phyloP scores from a whole-genome alignment of 2,113 vertebrate species.

The Thryonomys swinderianus region DNA sequence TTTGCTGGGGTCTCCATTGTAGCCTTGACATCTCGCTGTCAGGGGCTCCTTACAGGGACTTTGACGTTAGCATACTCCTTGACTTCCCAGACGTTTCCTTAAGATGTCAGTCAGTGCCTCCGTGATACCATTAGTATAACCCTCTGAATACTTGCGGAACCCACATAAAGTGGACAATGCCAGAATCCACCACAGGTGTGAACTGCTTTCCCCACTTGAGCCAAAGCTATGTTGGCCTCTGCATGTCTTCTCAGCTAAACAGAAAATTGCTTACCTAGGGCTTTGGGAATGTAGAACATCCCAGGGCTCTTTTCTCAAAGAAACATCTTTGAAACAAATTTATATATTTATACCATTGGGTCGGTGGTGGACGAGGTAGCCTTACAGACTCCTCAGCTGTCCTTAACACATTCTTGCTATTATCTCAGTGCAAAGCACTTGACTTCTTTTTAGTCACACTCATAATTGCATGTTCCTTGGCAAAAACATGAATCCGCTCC shows the following conservation, averaged over 20 bases:
- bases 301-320: not conserved
- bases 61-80: not conserved
- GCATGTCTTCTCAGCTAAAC: not conserved
- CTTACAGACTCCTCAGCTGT: not conserved
- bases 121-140: not conserved
- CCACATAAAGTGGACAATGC: too few relatives aligned
- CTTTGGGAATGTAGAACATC: not conserved
- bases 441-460: not conserved
- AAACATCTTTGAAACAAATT: not conserved
- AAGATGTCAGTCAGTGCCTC: not conserved
- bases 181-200: too few relatives aligned
- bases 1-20: not conserved
- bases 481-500: too few relatives aligned
- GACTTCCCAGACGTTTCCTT: not conserved
- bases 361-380: not conserved
- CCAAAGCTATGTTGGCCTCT: not conserved
- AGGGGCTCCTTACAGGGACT: not conserved
- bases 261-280: not conserved
- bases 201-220: not conserved
- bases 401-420: not conserved
- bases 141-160: not conserved
- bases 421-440: not conserved
- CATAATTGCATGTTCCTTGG: not conserved
- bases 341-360: not conserved
- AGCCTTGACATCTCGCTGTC: not conserved